A percentile compares a stretch with the other conserved stretches of the same genome.
Conservation (phyloP, 2,888 invertebrate species). For the Pachymerium ferrugineum region DNA sequence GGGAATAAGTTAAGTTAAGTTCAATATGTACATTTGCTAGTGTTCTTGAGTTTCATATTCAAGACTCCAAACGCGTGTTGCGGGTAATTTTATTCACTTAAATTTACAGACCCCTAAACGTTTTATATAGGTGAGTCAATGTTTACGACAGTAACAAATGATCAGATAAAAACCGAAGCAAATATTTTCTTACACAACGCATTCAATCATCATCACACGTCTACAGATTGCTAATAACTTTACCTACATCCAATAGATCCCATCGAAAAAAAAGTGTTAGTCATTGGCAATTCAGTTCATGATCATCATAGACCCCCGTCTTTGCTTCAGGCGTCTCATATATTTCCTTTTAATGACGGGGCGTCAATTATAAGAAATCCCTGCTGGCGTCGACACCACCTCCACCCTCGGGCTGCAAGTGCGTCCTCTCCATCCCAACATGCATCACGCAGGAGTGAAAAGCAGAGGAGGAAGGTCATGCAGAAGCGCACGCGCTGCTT, state of each 20-base stretch:
- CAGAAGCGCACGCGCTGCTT: constrained; percentile 4
- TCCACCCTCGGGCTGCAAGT: not conserved
- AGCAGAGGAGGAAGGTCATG: not conserved
- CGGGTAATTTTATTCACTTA: no score
- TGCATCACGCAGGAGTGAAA: constrained; percentile 2
- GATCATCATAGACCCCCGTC: not conserved
- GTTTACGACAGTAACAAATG: not conserved
- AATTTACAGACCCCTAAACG: no score
- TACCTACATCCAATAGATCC: not conserved
- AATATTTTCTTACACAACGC: not conserved
- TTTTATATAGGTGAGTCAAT: not conserved
- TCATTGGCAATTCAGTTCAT: not conserved
- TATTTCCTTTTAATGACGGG: constrained; percentile 4
- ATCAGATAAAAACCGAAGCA: not conserved
- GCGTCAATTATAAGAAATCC: not conserved
- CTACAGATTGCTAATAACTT: not conserved
- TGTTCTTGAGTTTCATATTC: no score
- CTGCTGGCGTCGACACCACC: not conserved
- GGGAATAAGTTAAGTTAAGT: no score
- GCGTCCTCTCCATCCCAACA: constrained; percentile 8
- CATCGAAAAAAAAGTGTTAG: not conserved
- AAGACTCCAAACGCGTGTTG: no score
- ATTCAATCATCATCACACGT: not conserved
- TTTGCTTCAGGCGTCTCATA: not conserved
- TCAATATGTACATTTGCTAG: no score